phyloP scores from a whole-genome alignment of 2,797 vertebrate genomes.

The Ambastaia sidthimunki region DNA sequence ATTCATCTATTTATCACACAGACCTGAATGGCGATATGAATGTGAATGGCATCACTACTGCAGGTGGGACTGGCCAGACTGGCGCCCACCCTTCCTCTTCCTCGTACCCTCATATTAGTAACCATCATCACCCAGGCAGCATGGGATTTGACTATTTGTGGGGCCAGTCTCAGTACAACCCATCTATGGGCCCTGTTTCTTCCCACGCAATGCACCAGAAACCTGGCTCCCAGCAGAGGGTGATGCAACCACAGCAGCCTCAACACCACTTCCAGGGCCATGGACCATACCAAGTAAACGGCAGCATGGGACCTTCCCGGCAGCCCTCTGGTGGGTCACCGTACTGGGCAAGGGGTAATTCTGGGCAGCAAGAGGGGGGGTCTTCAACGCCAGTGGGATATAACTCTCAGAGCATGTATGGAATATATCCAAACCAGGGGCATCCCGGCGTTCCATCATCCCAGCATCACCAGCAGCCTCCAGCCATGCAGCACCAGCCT shows the following conservation, averaged over 20 bases:
- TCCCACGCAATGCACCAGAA: conserved; percentile 84
- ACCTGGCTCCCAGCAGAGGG: conserved; percentile 76
- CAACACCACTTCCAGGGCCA: conserved; percentile 85
- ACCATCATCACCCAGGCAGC: conserved; percentile 82
- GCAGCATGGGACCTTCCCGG: conserved; percentile 79
- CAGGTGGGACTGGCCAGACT: conserved; percentile 88
- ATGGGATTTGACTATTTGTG: conserved; percentile 92
- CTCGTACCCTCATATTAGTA: conserved; percentile 80
- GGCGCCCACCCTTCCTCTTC: conserved; percentile 83
- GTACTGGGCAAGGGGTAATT: conserved; percentile 86
- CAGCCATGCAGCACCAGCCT: conserved; percentile 64
- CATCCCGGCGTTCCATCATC: conserved; percentile 77
- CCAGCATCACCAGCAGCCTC: conserved; percentile 74
- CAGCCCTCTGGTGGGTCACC: conserved; percentile 81
- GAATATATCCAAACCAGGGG: conserved; percentile 80
- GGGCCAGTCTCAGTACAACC: conserved; percentile 85
- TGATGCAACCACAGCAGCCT: conserved; percentile 78
- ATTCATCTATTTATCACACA: conserved; percentile 64
- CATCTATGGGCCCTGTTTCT: conserved; percentile 73
- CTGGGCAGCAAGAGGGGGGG: conserved; percentile 80
- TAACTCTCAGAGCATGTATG: conserved; percentile 77
- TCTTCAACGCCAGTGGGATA: conserved; percentile 76
- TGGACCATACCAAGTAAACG: conserved; percentile 88
- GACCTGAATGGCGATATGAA: conserved; percentile 96
- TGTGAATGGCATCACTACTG: conserved; percentile 98